Evolutionary conservation across 2,888 invertebrate species (phyloP).

Genomic region (Drosophila percnosoma): DNA sequence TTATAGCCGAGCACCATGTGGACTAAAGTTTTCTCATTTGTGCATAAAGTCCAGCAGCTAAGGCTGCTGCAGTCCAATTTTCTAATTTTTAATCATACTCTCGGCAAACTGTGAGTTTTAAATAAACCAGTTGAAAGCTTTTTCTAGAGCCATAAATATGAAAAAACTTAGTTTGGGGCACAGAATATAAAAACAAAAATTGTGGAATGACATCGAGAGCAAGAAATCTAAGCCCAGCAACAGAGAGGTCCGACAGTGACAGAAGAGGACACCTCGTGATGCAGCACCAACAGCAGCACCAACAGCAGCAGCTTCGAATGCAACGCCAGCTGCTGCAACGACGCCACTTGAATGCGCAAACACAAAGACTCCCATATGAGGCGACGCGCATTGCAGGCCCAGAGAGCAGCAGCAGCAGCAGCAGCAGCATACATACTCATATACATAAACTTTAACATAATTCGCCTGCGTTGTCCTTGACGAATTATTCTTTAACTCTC

Average conservation of each 20-base stretch:
- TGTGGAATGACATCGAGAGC: constrained; percentile 8
- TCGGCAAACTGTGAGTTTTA: neutral
- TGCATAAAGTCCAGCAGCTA: neutral
- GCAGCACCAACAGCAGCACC: constrained; percentile 5
- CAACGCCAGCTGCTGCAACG: constrained; percentile 45
- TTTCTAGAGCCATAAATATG: constrained; percentile 51
- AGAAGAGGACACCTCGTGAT: constrained; percentile 9
- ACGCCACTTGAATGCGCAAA: constrained; percentile 76
- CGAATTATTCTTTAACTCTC: constrained; percentile 47
- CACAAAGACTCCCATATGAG: constrained; percentile 75
- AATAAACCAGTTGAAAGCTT: constrained; percentile 52
- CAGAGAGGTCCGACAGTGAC: constrained; percentile 19
- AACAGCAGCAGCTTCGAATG: constrained; percentile 7
- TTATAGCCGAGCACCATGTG: neutral
- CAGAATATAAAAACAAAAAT: constrained; percentile 7
- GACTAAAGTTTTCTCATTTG: neutral
- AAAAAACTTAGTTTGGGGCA: constrained; percentile 51
- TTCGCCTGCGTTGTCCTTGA: constrained; percentile 65
- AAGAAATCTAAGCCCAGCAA: constrained; percentile 40
- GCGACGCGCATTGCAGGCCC: constrained; percentile 19
- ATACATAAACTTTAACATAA: constrained; percentile 57
- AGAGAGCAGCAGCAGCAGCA: constrained; percentile 11
- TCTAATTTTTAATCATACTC: neutral
- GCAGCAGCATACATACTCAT: neutral
- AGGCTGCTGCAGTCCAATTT: neutral